Evolutionary conservation across 2,888 invertebrate genomes (phyloP).

Genomic region (Drosophila quinaria): DNA sequence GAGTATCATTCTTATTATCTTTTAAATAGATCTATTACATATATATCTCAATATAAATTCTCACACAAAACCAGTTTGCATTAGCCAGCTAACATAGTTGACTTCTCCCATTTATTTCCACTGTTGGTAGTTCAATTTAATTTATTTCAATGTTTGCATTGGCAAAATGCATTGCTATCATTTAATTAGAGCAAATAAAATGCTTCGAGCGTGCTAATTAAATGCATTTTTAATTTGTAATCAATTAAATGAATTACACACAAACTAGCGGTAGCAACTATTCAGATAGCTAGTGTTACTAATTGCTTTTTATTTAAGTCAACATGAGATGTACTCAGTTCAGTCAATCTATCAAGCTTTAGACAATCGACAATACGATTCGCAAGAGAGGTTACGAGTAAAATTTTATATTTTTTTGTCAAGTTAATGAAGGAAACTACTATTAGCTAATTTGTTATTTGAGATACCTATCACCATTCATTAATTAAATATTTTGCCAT

Average conservation of each 20-base stretch:
- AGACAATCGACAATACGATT: background rate
- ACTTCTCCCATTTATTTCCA: conserved; percentile 22
- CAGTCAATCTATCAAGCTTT: background rate
- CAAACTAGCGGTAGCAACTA: conserved; percentile 14
- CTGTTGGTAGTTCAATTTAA: conserved; percentile 34
- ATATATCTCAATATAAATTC: conserved; percentile 9
- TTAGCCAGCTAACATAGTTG: conserved; percentile 13
- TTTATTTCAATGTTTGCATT: conserved; percentile 49
- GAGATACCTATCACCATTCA: background rate
- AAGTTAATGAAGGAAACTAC: background rate
- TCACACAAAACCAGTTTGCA: conserved; percentile 28
- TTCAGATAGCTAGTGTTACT: conserved; percentile 34
- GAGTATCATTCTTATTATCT: background rate
- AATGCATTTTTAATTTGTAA: conserved; percentile 75
- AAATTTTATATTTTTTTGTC: background rate
- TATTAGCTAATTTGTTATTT: background rate
- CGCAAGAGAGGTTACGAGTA: background rate
- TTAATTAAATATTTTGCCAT: too few species aligned
- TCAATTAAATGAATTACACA: conserved; percentile 70
- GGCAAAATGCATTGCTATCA: conserved; percentile 60
- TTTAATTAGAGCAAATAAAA: conserved; percentile 71
- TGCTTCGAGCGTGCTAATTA: conserved; percentile 62
- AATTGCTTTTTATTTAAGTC: conserved; percentile 41
- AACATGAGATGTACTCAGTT: background rate
- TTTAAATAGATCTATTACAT: conserved; percentile 4